A percentile compares a stretch with the other conserved stretches of the same genome.
These are phyloP conservation scores for Euclidia mi DNA, from an alignment of 2,888 invertebrate genomes.

Conservation along the genomic window DNA sequence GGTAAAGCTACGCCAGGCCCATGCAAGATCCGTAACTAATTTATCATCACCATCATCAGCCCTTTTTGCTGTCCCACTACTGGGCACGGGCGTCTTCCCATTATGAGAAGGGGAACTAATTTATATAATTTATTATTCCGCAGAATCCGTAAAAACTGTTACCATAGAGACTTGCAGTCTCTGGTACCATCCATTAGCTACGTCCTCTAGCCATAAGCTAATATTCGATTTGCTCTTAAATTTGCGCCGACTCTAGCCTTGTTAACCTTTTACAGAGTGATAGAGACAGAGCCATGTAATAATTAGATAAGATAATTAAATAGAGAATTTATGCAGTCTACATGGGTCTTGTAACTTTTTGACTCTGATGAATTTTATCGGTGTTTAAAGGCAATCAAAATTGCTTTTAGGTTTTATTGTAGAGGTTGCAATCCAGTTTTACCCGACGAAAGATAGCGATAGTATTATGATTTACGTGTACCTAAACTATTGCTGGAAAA, in stretches of 20 bases:
- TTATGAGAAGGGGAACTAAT: no score
- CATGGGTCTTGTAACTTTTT: slow-evolving; percentile 19
- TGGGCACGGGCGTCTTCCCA: no score
- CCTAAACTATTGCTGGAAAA: no score
- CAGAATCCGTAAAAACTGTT: no score
- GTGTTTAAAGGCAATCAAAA: neutral
- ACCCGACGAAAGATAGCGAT: no score
- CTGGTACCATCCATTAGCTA: slow-evolving; percentile 62
- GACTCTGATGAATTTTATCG: neutral
- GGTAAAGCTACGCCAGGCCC: no score
- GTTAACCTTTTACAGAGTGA: slow-evolving; percentile 57
- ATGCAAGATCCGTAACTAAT: no score
- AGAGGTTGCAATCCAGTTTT: no score
- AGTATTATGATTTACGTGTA: no score
- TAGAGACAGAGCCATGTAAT: slow-evolving; percentile 35
- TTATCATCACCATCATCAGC: no score
- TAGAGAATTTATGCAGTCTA: slow-evolving; percentile 22
- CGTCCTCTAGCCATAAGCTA: slow-evolving; percentile 61
- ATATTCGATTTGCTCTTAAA: slow-evolving; percentile 66
- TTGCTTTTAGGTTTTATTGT: neutral
- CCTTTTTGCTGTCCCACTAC: no score
- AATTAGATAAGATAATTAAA: no score
- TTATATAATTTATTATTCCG: neutral
- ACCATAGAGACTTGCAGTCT: neutral
- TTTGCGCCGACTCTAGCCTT: slow-evolving; percentile 52